Evolutionary conservation across 2,113 vertebrate genomes (phyloP).

Genomic region (human (Homo sapiens)): GRCh38 chr6:157883501-157884000

Average conservation of each 20-base stretch:
- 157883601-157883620: neutral
- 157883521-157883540: neutral
- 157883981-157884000: neutral
- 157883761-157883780: neutral
- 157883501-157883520: neutral
- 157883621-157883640: neutral
- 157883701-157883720: neutral
- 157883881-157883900: neutral
- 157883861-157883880: neutral
- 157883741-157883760: neutral
- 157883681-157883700: neutral
- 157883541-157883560: neutral
- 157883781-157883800: neutral
- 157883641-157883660: neutral
- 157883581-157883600: neutral
- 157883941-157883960: neutral
- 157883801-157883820: neutral
- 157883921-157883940: neutral
- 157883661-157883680: fast-evolving
- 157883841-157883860: neutral
- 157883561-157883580: neutral
- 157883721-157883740: neutral
- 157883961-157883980: neutral
- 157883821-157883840: neutral
- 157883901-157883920: neutral